A percentile compares a stretch with the other conserved stretches of the same genome.
These are phyloP conservation scores for Lutjanus argentimaculatus DNA, from an alignment of 2,797 vertebrate genomes.

Conservation along the genomic window DNA sequence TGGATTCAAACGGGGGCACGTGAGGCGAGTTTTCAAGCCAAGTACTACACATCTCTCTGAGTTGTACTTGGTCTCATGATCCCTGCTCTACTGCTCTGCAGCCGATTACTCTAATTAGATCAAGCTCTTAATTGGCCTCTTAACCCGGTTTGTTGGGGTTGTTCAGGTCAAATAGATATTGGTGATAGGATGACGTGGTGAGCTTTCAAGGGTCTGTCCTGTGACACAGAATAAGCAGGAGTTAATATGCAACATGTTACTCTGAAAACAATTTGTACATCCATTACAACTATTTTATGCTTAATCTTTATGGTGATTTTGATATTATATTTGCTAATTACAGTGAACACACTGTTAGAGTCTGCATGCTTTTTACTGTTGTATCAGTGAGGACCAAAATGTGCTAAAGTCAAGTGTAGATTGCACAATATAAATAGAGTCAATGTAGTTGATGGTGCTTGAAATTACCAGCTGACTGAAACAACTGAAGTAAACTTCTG, in stretches of 20 bases:
- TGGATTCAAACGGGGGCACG: conserved; percentile 43
- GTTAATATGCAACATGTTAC: not conserved
- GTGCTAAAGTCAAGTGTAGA: not conserved
- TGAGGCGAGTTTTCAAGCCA: conserved; percentile 34
- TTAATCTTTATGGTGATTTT: not conserved
- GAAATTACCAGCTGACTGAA: not conserved
- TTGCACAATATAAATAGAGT: not conserved
- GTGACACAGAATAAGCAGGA: conserved; percentile 1
- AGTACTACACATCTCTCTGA: conserved; percentile 42
- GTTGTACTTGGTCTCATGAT: conserved; percentile 58
- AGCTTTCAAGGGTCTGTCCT: conserved; percentile 2
- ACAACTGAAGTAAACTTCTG: not conserved
- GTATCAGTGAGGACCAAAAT: not conserved
- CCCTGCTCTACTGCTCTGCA: conserved; percentile 48
- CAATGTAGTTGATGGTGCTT: not conserved
- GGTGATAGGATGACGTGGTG: conserved; percentile 32
- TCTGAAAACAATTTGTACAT: not conserved
- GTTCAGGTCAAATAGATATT: conserved; percentile 63
- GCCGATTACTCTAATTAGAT: conserved; percentile 80
- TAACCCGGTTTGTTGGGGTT: conserved; percentile 76
- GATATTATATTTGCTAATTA: not conserved
- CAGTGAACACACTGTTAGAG: not conserved
- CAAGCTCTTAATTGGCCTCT: conserved; percentile 77
- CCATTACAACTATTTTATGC: not conserved
- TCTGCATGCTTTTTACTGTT: not conserved